Base-by-base conservation (phyloP, 2,113 vertebrate genomes). In the Ramphastos sulfuratus region DNA sequence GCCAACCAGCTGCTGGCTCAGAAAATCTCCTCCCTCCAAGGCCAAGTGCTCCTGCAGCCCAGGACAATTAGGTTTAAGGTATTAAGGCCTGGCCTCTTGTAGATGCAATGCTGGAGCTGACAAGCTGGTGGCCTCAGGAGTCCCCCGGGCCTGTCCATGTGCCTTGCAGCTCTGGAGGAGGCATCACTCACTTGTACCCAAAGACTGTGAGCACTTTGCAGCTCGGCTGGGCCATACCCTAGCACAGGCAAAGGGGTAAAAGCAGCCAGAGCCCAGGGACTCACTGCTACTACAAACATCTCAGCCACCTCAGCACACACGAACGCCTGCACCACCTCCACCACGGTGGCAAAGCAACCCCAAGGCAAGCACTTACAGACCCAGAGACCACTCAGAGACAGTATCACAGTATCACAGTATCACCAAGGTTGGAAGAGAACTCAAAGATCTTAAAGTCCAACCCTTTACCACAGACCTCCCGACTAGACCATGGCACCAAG, bases 291-390 rank as follows among this genome's bases (percentile, higher is more conserved):
- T 33, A 17, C 6, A 31, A 69, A 23, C 82, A 66, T 84, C 60
- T n/a, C 2, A 1, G 37, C n/a, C 21, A 39, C 25, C 54, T 35
- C 2, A 1, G 54, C 8, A 23, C 30, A 7, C 0, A 5, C 12
- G 4, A 87, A 10, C 44, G 50, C 72, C 81, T 13, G 48, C 78
- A 10, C 28, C 15, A 0, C 48, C 73, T 64, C 85, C 5, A 2
- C 4, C 15, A 0, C 3, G 2, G 54, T 14, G 42, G 78, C 5
- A 39, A 44, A 70, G 37, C 55, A 21, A 37, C 67, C 19, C 89
- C 0, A 8, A 60, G 5, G 0, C 52, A 37, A 15, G 20, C 18
- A 3, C 20, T 1, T 0, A 10, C 77, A 31, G 67, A 65, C 10
- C 73, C 60, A 4, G 28, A 30, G 46, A 31, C 63, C 9, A 10